A percentile compares a stretch with the other conserved stretches of the same genome.
Conservation (phyloP, 2,888 invertebrate species). For the Cecidostiba fungosa region DNA sequence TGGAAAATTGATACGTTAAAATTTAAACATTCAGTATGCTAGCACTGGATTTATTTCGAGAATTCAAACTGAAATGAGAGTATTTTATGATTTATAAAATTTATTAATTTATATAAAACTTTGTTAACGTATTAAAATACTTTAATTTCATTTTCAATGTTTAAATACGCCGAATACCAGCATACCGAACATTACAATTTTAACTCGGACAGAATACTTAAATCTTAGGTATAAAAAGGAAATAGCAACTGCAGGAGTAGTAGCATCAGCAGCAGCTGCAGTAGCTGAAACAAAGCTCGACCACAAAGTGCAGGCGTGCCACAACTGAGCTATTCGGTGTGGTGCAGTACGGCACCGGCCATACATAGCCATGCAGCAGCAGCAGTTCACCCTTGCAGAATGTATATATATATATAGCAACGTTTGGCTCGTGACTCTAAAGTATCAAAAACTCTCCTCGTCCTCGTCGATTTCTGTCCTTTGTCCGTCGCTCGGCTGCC, state of each 20-base stretch:
- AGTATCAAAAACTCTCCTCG: conserved; percentile 34
- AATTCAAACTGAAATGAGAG: no score
- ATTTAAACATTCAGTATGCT: not conserved
- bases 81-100: no score
- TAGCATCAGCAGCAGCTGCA: not conserved
- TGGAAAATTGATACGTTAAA: not conserved
- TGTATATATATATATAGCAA: not conserved
- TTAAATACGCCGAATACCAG: no score
- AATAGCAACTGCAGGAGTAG: not conserved
- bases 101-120: no score
- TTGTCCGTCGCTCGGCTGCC: not conserved
- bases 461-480: not conserved
- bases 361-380: not conserved
- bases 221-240: not conserved
- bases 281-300: not conserved
- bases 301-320: conserved; percentile 13
- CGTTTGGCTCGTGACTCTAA: conserved; percentile 38
- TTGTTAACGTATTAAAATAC: no score
- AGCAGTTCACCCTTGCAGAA: not conserved
- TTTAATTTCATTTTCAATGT: no score
- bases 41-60: not conserved
- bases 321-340: conserved; percentile 1
- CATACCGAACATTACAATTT: no score
- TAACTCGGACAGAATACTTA: not conserved
- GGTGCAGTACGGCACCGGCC: not conserved